Percentiles rank a stretch among this genome's conserved stretches.
Conservation (phyloP, 2,888 invertebrate genomes). For the Noctua pronuba region DNA sequence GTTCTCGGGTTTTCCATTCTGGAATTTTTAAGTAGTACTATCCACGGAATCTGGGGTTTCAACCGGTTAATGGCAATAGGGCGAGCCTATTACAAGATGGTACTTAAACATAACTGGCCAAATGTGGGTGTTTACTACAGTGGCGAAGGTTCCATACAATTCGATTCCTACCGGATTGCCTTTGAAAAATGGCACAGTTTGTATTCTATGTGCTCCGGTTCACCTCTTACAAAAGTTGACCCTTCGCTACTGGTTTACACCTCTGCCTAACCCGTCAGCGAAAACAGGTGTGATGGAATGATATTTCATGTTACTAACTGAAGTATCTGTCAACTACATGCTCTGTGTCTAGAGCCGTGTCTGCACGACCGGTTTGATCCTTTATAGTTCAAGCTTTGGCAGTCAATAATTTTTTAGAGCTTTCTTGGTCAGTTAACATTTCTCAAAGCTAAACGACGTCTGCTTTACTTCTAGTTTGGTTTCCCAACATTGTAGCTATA, state of each 20-base stretch:
- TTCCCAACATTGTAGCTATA: not conserved
- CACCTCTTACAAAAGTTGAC: too few relatives aligned
- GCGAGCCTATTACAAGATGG: not conserved
- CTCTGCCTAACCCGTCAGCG: not conserved
- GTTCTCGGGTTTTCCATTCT: not conserved
- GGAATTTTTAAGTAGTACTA: not conserved
- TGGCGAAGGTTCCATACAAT: too few relatives aligned
- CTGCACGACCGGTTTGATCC: not conserved
- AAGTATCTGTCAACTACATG: not conserved
- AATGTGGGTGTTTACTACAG: not conserved
- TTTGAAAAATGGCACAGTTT: too few relatives aligned
- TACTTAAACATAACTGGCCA: not conserved
- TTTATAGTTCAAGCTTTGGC: not conserved
- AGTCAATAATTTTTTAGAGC: not conserved
- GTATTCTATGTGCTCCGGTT: too few relatives aligned
- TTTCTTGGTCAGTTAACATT: not conserved
- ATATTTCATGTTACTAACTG: not conserved
- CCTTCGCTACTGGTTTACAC: too few relatives aligned
- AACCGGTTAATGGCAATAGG: not conserved
- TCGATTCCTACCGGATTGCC: too few relatives aligned
- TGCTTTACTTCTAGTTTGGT: not conserved
- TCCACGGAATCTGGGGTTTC: too few relatives aligned
- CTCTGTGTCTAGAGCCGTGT: not conserved
- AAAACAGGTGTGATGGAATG: not conserved
- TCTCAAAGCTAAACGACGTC: not conserved